phyloP scores from a whole-genome alignment of 92 coral and sea anemone genomes.

The Muricea muricata region DNA sequence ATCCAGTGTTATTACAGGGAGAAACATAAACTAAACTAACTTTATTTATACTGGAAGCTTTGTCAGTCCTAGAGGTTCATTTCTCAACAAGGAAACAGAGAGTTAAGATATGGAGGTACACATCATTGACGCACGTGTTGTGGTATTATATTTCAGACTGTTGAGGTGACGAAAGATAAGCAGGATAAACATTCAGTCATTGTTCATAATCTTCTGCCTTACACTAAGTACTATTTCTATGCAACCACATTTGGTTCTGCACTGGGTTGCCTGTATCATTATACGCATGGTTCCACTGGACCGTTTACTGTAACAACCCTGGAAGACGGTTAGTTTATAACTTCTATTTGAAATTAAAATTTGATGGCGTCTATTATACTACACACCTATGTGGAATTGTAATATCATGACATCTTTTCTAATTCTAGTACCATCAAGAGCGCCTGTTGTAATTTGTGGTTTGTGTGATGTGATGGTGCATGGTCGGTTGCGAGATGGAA shows the following conservation, averaged over 20 bases:
- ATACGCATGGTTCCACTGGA: conserved; percentile 39
- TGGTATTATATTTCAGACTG: too few species aligned
- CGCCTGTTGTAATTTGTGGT: conserved; percentile 19
- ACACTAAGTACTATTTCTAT: conserved; percentile 51
- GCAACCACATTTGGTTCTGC: neutral
- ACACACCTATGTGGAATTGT: too few species aligned
- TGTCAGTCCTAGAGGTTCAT: too few species aligned
- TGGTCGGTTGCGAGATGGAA: neutral
- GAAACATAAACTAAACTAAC: too few species aligned
- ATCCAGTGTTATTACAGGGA: too few species aligned
- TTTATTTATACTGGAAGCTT: too few species aligned
- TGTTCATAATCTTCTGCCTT: conserved; percentile 39
- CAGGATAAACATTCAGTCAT: neutral
- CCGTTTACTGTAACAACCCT: conserved; percentile 49
- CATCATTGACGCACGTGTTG: too few species aligned
- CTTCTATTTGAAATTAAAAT: too few species aligned
- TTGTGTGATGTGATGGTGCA: conserved; percentile 19
- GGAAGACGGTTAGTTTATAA: conserved; percentile 50
- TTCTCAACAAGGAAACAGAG: too few species aligned
- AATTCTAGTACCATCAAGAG: neutral
- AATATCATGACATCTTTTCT: neutral
- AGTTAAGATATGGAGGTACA: too few species aligned
- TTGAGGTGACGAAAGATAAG: neutral
- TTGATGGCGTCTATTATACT: too few species aligned
- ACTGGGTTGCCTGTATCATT: conserved; percentile 3